phyloP scores from a whole-genome alignment of 2,113 vertebrate species.

The Delphinus delphis region DNA sequence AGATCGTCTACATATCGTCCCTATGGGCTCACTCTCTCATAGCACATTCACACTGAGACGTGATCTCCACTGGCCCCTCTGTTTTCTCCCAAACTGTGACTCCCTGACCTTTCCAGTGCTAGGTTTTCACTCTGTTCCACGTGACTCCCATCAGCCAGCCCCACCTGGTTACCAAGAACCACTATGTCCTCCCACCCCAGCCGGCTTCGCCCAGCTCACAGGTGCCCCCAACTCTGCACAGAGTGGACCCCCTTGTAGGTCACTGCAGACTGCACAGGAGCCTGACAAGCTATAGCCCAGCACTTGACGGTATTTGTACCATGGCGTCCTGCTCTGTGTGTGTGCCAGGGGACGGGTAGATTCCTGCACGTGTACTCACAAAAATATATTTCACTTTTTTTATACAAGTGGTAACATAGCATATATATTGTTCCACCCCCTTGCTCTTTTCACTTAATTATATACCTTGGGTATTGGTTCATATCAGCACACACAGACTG shows the following conservation, averaged over 20 bases:
- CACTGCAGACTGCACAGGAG: background rate
- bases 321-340: background rate
- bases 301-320: rapidly evolving
- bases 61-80: background rate
- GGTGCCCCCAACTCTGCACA: background rate
- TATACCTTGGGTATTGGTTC: background rate
- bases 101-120: too few species aligned
- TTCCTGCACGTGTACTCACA: rapidly evolving
- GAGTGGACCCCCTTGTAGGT: rapidly evolving
- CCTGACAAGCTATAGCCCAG: rapidly evolving
- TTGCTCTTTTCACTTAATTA: background rate
- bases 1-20: rapidly evolving
- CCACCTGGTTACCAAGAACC: rapidly evolving
- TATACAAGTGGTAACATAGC: background rate
- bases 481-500: rapidly evolving
- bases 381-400: rapidly evolving
- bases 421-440: too few species aligned
- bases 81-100: background rate
- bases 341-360: too few species aligned
- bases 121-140: background rate
- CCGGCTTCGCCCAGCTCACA: background rate
- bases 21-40: rapidly evolving
- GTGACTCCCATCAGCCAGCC: background rate
- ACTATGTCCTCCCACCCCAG: background rate
- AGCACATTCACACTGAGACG: rapidly evolving